Evolutionary conservation across 2,113 vertebrate genomes (phyloP).

Genomic region (Acanthisitta chloris): DNA sequence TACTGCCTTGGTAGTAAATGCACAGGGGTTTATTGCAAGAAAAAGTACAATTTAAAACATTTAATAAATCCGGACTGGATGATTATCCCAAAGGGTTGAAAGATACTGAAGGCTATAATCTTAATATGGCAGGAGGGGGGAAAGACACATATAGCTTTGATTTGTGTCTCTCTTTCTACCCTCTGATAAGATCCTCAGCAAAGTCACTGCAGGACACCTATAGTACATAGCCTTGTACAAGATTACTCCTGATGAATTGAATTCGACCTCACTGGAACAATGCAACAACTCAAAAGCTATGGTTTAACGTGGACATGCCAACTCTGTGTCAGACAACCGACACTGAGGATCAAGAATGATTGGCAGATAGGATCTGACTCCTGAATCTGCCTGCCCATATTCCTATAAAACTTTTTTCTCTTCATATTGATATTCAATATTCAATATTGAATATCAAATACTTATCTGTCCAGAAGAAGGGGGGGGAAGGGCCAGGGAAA

Average conservation of each 20-base stretch:
- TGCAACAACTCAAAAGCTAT: neutral
- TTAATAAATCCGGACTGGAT: neutral
- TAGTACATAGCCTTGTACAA: neutral
- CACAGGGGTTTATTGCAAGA: neutral
- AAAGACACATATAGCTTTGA: neutral
- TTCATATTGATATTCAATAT: neutral
- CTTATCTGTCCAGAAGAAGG: neutral
- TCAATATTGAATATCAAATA: too few relatives aligned
- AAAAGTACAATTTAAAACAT: neutral
- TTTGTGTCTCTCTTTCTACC: neutral
- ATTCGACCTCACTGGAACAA: neutral
- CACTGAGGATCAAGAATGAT: neutral
- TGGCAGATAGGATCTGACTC: neutral
- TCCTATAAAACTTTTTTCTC: neutral
- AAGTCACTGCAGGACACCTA: neutral
- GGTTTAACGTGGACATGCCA: neutral
- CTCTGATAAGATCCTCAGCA: neutral
- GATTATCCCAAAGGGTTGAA: neutral
- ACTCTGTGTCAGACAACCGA: neutral
- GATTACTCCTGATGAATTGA: neutral
- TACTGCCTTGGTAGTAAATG: neutral
- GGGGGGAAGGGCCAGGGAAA: too few relatives aligned
- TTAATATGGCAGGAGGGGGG: neutral
- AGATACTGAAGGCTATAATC: neutral
- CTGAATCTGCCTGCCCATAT: neutral